These are phyloP conservation scores for Conus ventricosus DNA, from an alignment of 1,140 invertebrate genomes.

Conservation along the genomic window DNA sequence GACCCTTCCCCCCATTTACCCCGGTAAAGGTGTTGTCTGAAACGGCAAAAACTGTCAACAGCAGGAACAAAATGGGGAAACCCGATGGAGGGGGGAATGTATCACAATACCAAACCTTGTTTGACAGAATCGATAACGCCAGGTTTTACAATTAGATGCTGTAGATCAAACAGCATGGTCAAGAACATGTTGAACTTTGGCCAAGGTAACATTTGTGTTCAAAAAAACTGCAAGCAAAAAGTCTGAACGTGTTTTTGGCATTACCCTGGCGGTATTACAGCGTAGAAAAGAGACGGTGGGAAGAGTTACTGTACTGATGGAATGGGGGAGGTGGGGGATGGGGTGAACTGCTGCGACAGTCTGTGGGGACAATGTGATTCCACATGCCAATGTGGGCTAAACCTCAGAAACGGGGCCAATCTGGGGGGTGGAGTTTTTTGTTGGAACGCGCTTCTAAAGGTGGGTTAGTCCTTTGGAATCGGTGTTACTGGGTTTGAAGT, in stretches of 20 bases:
- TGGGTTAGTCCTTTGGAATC: constrained; percentile 30
- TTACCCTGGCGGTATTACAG: not conserved
- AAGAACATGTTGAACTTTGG: too few species aligned
- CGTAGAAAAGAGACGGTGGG: constrained; percentile 28
- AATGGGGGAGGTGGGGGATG: constrained; percentile 52
- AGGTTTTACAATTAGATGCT: too few species aligned
- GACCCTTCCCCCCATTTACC: too few species aligned
- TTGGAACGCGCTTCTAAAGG: constrained; percentile 18
- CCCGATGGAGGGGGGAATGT: too few species aligned
- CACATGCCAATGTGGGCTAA: constrained; percentile 35
- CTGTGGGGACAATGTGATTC: constrained; percentile 34
- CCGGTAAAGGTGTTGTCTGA: too few species aligned
- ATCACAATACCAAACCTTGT: too few species aligned
- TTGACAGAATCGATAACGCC: too few species aligned
- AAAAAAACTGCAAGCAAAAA: not conserved
- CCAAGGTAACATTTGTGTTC: too few species aligned
- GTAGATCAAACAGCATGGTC: too few species aligned
- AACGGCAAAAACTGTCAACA: too few species aligned
- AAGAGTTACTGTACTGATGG: constrained; percentile 47
- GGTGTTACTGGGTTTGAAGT: not conserved
- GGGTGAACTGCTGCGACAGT: constrained; percentile 37
- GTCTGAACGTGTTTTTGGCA: not conserved
- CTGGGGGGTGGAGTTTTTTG: constrained; percentile 25
- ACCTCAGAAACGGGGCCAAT: constrained; percentile 32
- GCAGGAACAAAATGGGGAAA: too few species aligned